phyloP scores from a whole-genome alignment of 2,888 invertebrate genomes.

The Andricus curvator region DNA sequence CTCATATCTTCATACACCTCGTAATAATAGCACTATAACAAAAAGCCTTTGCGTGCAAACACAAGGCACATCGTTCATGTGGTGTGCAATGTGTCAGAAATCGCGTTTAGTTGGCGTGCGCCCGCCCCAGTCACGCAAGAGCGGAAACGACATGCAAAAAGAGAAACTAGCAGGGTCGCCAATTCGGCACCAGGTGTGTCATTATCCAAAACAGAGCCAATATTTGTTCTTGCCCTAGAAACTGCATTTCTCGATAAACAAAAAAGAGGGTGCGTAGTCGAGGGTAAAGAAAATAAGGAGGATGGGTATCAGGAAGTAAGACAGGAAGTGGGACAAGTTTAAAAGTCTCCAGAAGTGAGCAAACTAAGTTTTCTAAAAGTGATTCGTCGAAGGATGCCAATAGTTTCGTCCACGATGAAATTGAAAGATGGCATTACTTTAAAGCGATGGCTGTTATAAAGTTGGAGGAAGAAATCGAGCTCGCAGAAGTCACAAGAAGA shows the following conservation, averaged over 20 bases:
- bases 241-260: neutral
- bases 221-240: conserved; percentile 15
- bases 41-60: conserved; percentile 33
- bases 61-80: conserved; percentile 25
- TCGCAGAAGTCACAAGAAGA: conserved; percentile 13
- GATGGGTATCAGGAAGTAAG: neutral
- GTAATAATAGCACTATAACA: neutral
- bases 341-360: neutral
- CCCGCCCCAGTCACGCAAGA: conserved; percentile 19
- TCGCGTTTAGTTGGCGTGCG: conserved; percentile 31
- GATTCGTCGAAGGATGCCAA: conserved; percentile 15
- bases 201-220: neutral
- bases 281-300: neutral
- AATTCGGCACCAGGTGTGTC: conserved; percentile 31
- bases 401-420: conserved; percentile 1
- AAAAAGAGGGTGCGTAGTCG: neutral
- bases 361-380: conserved; percentile 20
- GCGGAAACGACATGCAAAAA: conserved; percentile 35
- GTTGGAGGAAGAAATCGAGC: conserved; percentile 9
- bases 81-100: conserved; percentile 37
- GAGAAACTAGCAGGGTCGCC: neutral
- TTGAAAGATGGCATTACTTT: conserved; percentile 34
- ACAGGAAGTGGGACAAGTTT: conserved; percentile 3
- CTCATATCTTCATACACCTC: conserved; percentile 11
- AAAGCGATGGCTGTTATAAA: conserved; percentile 13